These are phyloP conservation scores for Synodontis membranacea DNA, from an alignment of 2,113 vertebrate species.

Conservation along the genomic window DNA sequence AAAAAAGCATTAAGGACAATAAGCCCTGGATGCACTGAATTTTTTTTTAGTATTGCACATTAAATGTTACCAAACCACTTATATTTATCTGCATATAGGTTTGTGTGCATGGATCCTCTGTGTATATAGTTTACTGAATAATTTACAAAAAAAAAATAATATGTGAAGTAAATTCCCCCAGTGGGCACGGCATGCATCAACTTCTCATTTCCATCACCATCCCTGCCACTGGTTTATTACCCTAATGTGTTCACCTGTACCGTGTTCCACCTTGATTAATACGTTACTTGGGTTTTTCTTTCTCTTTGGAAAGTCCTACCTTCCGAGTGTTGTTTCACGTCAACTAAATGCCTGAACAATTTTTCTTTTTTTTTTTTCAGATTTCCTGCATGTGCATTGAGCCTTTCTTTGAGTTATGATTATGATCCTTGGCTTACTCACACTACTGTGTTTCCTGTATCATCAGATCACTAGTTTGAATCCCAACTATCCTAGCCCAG, in stretches of 20 bases:
- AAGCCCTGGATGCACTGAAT: not conserved
- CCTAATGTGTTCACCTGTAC: not conserved
- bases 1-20: slow-evolving; percentile 13
- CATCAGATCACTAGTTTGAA: not conserved
- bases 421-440: not conserved
- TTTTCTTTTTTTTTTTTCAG: not conserved
- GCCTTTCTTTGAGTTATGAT: not conserved
- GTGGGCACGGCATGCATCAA: not conserved
- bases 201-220: not conserved
- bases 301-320: not conserved
- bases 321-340: not conserved
- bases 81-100: too few relatives aligned
- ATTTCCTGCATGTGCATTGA: not conserved
- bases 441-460: not conserved
- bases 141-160: not conserved
- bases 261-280: not conserved
- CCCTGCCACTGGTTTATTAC: not conserved
- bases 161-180: not conserved
- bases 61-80: not conserved
- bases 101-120: not conserved
- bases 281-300: not conserved
- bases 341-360: not conserved
- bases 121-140: not conserved
- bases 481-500: too few relatives aligned
- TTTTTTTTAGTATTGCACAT: not conserved